A percentile compares a stretch with the other conserved stretches of the same genome.
phyloP scores from a whole-genome alignment of 2,797 vertebrate species.

The Sebastes steindachneri region DNA sequence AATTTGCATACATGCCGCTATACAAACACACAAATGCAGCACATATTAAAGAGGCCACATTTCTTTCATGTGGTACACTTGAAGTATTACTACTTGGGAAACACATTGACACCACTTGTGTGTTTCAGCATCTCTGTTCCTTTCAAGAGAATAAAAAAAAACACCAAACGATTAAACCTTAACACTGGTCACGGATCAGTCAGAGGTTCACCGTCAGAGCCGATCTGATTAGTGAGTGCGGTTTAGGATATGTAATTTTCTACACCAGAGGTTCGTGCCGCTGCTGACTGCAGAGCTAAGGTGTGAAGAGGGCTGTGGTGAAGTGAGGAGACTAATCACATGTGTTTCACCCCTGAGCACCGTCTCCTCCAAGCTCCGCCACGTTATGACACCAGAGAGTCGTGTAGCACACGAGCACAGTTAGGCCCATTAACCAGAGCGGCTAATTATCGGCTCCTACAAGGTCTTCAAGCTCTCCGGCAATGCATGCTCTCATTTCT shows the following conservation, averaged over 20 bases:
- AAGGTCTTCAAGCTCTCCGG: constrained; percentile 87
- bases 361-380: constrained; percentile 60
- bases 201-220: constrained; percentile 31
- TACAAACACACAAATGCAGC: constrained; percentile 50
- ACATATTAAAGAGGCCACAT: constrained; percentile 31
- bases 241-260: constrained; percentile 59
- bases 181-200: constrained; percentile 41
- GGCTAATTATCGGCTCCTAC: constrained; percentile 94
- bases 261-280: constrained; percentile 29
- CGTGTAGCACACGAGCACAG: constrained; percentile 64
- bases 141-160: constrained; percentile 10
- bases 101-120: background rate
- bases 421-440: constrained; percentile 90
- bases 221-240: constrained; percentile 57
- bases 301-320: constrained; percentile 60
- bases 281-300: constrained; percentile 51
- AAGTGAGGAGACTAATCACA: constrained; percentile 70
- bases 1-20: constrained; percentile 73
- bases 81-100: constrained; percentile 19
- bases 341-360: constrained; percentile 66
- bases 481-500: constrained; percentile 86
- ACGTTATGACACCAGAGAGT: constrained; percentile 65
- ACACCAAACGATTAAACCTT: constrained; percentile 4
- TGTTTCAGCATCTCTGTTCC: constrained; percentile 9
- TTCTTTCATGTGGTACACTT: constrained; percentile 31